Evolutionary conservation across 1,140 invertebrate genomes (phyloP), one percentile per base, ranked within the genome.

Genomic region (fruit fly (Drosophila melanogaster)): DNA sequence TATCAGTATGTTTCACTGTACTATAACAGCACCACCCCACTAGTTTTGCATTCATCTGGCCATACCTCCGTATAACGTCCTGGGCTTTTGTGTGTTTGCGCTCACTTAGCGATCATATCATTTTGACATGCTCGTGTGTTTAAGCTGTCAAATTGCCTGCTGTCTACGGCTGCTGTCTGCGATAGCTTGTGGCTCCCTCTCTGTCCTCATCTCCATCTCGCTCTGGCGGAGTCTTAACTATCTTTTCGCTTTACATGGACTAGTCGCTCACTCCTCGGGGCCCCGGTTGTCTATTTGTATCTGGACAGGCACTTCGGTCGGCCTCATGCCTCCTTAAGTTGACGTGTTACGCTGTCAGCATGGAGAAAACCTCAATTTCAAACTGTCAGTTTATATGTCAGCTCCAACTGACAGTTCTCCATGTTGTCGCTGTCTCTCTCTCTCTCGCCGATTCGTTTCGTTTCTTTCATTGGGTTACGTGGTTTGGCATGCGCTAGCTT

Each of bases 291-390:
- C 83, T 87, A 89, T 87, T 87, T 87, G 83, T 87, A 89, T 87
- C 84, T 87, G 86, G 83, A 89, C 83, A 89, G 83, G 83, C 83
- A 87, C 84, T 76, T 87, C 84, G 56, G 64, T 44, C 65, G 83
- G 84, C 79, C 83, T 86, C 79, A 86, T 86, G 83, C 83, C 83
- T 86, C 79, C 84, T 87, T 87, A 89, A 87, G 84, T 87, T 87
- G 84, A 87, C 84, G 84, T 89, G 84, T 89, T 90, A 89, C 80
- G 84, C 84, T 89, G 84, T 89, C 84, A 90, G 84, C 84, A 75
- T 90, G 73, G 85, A 89, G 84, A 89, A 89, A 89, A 89, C 84
- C 84, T 89, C 84, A 89, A 89, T 89, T 89, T 89, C 84, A 89
- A 89, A 81, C 84, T 89, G 84, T 89, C 84, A 89, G 84, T 89